These are phyloP conservation scores for Aplysia californica DNA, from an alignment of 1,140 invertebrate genomes.

Conservation along the genomic window DNA sequence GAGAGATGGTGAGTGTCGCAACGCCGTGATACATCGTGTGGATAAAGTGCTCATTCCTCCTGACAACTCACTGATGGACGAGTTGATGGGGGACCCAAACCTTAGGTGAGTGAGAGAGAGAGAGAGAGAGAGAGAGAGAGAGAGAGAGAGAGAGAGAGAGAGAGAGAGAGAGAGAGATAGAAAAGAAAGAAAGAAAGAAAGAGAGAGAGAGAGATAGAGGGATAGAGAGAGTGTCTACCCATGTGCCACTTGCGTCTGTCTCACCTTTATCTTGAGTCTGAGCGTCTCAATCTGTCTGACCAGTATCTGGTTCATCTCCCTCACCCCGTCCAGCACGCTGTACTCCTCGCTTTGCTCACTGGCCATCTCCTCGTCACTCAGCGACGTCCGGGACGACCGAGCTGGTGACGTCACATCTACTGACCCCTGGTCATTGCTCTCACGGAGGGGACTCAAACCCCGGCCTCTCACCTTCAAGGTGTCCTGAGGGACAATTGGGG, in stretches of 20 bases:
- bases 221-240: conserved; percentile 39
- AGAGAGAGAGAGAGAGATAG: too few relatives aligned
- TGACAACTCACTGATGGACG: conserved; percentile 39
- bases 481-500: neutral
- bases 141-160: neutral
- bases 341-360: conserved; percentile 23
- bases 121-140: neutral
- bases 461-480: conserved; percentile 25
- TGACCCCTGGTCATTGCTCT: too few relatives aligned
- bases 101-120: conserved; percentile 37
- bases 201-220: neutral
- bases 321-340: conserved; percentile 28
- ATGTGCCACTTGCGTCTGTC: conserved; percentile 40
- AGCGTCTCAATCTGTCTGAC: conserved; percentile 53
- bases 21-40: conserved; percentile 63
- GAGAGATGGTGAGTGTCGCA: conserved; percentile 44
- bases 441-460: conserved; percentile 25
- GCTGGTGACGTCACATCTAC: neutral
- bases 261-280: conserved; percentile 45
- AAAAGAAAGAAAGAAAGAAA: too few relatives aligned
- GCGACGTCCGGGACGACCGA: neutral
- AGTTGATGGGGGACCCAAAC: conserved; percentile 37
- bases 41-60: conserved; percentile 71
- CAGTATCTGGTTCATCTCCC: conserved; percentile 43
- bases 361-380: conserved; percentile 5